A percentile compares a stretch with the other conserved stretches of the same genome.
Conservation (phyloP, 2,888 invertebrate genomes). For the Rhamnusium bicolor region DNA sequence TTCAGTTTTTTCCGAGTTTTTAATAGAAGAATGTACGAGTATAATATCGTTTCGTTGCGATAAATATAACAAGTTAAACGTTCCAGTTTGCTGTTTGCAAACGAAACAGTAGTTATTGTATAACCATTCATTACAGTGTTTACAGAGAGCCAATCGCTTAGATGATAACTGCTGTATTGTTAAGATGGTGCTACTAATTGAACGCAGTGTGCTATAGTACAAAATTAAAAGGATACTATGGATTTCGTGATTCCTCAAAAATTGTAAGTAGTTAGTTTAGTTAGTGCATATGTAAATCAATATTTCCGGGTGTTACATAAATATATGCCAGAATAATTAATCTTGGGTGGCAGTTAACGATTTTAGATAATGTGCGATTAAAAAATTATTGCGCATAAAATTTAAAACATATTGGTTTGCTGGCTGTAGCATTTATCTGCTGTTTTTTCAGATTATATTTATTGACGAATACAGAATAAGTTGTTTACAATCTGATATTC, state of each 20-base stretch:
- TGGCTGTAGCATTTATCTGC: no score
- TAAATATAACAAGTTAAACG: conserved; percentile 11
- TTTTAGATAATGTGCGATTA: no score
- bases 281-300: neutral
- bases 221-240: conserved; percentile 8
- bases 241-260: conserved; percentile 4
- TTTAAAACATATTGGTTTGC: no score
- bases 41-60: neutral
- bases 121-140: conserved; percentile 1
- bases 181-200: conserved; percentile 10
- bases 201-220: conserved; percentile 9
- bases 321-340: no score
- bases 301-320: neutral
- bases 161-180: conserved; percentile 1
- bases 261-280: conserved; percentile 10
- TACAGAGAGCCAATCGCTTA: neutral
- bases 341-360: no score
- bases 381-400: no score
- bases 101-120: conserved; percentile 7
- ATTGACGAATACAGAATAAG: no score
- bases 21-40: neutral
- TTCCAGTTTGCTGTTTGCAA: conserved; percentile 14
- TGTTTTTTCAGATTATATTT: no score
- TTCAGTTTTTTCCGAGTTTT: conserved; percentile 13
- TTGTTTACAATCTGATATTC: no score